phyloP scores from a whole-genome alignment of 92 coral and sea anemone species.

The Siderastrea siderea region DNA sequence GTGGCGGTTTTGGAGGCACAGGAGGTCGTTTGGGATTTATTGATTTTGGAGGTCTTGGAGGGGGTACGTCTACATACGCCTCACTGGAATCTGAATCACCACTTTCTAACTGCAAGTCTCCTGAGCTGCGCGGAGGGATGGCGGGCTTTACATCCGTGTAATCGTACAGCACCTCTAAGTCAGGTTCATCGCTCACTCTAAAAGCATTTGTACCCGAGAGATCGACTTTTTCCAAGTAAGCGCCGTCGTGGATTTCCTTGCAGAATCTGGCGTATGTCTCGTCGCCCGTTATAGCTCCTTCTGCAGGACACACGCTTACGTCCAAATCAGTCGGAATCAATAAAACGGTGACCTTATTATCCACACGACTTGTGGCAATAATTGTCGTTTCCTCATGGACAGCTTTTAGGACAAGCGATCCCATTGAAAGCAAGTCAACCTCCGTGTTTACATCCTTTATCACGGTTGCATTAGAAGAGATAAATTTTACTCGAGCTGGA shows the following conservation, averaged over 20 bases:
- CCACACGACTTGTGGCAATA: no score
- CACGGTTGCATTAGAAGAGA: background rate
- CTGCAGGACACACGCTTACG: conserved; percentile 11
- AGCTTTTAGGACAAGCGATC: conserved; percentile 46
- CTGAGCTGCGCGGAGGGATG: conserved; percentile 25
- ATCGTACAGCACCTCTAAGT: background rate
- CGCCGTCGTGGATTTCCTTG: no score
- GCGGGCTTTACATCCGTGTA: conserved; percentile 8
- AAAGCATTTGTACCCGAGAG: no score
- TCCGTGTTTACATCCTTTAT: background rate
- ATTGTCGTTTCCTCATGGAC: background rate
- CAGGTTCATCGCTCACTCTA: background rate
- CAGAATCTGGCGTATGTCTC: conserved; percentile 29
- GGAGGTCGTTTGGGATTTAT: background rate
- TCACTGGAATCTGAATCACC: background rate
- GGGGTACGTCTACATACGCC: background rate
- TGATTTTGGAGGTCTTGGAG: background rate
- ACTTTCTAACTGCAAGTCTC: no score
- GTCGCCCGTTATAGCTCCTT: conserved; percentile 51
- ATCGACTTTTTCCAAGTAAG: no score
- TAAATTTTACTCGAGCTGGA: conserved; percentile 59
- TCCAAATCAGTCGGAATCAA: no score
- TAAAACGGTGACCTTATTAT: no score
- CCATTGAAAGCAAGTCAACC: conserved; percentile 43
- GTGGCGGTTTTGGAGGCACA: background rate